Conservation (phyloP, 2,113 vertebrate species). For the Bos javanicus region DNA sequence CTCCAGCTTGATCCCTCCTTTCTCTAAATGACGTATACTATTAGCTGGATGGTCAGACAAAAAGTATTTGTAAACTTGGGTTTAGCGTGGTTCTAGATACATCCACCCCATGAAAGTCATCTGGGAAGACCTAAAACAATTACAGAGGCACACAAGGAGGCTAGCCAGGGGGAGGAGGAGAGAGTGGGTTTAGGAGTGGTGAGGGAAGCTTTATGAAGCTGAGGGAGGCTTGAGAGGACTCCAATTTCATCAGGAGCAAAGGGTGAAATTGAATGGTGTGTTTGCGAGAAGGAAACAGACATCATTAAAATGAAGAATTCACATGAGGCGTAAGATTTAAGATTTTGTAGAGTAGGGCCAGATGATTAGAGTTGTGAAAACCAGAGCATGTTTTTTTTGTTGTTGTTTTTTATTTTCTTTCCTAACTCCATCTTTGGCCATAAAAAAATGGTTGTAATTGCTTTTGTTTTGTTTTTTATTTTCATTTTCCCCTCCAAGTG, state of each 20-base stretch:
- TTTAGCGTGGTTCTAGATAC: not conserved
- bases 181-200: not conserved
- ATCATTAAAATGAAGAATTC: not conserved
- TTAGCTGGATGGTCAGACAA: not conserved
- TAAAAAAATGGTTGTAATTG: not conserved
- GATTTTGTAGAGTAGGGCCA: not conserved
- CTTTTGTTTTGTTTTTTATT: conserved; percentile 25
- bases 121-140: not conserved
- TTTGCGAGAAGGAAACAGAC: not conserved
- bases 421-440: not conserved
- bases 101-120: not conserved
- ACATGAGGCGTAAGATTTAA: not conserved
- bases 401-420: not conserved
- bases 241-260: conserved; percentile 1
- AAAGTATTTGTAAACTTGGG: not conserved
- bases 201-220: not conserved
- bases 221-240: not conserved
- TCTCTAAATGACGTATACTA: not conserved
- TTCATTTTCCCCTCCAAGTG: not conserved
- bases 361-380: not conserved
- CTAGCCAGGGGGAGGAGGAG: not conserved
- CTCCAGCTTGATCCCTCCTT: not conserved
- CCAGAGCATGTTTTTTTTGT: not conserved
- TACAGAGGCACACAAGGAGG: not conserved
- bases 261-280: not conserved